Conservation (phyloP, 2,797 vertebrate species). For the Aviceda leuphotes region DNA sequence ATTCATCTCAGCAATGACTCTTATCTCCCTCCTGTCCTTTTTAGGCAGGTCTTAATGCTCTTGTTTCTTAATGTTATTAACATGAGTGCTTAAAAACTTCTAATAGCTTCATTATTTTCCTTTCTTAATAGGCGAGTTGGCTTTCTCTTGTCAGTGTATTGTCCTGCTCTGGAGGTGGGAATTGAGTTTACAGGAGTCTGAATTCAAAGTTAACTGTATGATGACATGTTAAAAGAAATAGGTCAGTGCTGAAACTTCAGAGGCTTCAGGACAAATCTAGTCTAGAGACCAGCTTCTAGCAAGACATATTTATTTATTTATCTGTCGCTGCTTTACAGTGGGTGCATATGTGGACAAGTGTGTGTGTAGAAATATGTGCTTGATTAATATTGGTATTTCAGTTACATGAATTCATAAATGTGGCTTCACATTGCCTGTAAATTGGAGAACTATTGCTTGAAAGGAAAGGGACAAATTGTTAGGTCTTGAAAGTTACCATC, state of each 20-base stretch:
- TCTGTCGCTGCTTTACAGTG: background rate
- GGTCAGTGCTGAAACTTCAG: background rate
- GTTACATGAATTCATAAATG: background rate
- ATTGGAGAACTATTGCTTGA: background rate
- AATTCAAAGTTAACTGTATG: background rate
- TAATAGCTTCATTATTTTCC: background rate
- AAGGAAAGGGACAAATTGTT: constrained; percentile 2
- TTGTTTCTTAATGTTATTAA: background rate
- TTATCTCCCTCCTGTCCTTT: background rate
- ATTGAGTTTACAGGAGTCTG: background rate
- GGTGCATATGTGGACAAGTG: background rate
- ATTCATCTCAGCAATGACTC: background rate
- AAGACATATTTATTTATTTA: background rate
- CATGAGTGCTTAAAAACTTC: background rate
- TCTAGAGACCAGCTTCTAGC: background rate
- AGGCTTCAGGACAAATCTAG: background rate
- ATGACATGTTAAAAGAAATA: background rate
- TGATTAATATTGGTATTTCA: background rate
- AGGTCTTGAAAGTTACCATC: constrained; percentile 50
- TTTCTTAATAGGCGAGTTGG: background rate
- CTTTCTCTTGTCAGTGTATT: background rate
- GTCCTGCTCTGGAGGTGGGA: background rate
- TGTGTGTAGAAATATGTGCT: background rate
- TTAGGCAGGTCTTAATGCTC: background rate
- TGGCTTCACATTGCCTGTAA: background rate